Base-by-base conservation (phyloP, 37 sponge, comb jelly and placozoan species). In the Bolinopsis microptera region DNA sequence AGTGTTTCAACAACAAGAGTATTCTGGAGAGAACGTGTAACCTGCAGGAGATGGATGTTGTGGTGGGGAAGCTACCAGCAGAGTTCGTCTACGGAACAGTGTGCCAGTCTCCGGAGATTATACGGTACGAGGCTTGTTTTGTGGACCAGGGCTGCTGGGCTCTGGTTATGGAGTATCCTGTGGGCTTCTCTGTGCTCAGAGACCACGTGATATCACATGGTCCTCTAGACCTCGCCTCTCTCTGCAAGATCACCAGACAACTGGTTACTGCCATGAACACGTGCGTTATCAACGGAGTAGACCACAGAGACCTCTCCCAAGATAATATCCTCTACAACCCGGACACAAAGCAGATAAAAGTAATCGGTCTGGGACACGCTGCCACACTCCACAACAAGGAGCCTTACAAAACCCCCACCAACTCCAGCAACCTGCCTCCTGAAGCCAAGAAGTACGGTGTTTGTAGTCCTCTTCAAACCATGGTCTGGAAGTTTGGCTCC, bases 71-170 rank as follows among this genome's bases (percentile, higher is more conserved):
- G 61, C 61, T 86, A 25, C 90, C 90, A 18, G 90, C 90, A n/a
- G 90, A 86, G 90, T 86, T 86, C 39, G 90, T 86, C 38, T 86
- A 86, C 31, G 90, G 61, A 5, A 86, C 38, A 2, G 48, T 86
- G 3, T 86, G 90, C 26, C 26, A 18, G 61, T 86, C 48, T 27
- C 90, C 90, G 24, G 90, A 86, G 61, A 41, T 86, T 0, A 86
- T 86, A 13, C 32, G 90, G 36, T 86, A 86, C 61, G 90, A 86
- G 61, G 90, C 48, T 8, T 86, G 90, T 38, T 86, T 36, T 27
- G 61, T 86, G 41, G 90, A 86, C 30, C 90, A 86, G 90, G 90
- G 90, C 30, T 86, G 90, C 31, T 86, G 90, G 90, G 90, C 90
- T 25, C 37, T 86, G 90, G 90, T 86, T 9, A 86, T 86, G 90